Percentiles rank a stretch among this genome's conserved stretches.
These are phyloP conservation scores for Nixonia krombeini DNA, from an alignment of 1,140 invertebrate species.

Conservation along the genomic window DNA sequence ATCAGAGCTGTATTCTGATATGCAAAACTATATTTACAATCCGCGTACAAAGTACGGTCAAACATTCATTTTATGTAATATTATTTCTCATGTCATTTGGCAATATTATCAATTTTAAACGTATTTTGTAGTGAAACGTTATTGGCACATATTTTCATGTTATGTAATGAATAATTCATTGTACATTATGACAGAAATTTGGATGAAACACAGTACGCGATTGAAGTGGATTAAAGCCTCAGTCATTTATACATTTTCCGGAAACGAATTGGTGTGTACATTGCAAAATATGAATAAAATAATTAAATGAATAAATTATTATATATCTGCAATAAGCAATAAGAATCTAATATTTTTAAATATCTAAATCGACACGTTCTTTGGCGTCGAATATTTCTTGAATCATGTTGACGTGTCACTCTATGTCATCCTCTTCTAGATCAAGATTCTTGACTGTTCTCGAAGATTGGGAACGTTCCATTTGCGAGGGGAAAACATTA, in stretches of 20 bases:
- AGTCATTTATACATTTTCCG: too few species aligned
- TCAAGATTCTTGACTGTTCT: slow-evolving; percentile 2
- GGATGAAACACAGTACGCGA: neutral
- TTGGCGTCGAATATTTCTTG: neutral
- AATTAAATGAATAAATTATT: too few species aligned
- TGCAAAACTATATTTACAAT: too few species aligned
- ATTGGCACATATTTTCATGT: neutral
- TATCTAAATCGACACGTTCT: neutral
- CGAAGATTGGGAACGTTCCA: neutral
- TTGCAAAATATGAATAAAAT: too few species aligned
- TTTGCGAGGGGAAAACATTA: slow-evolving; percentile 16
- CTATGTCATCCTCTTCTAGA: slow-evolving; percentile 6
- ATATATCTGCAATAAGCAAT: too few species aligned
- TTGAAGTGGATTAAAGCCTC: neutral
- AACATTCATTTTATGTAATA: neutral
- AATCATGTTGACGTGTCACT: neutral
- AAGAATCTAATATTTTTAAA: neutral
- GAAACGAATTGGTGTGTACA: too few species aligned
- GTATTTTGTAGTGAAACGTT: neutral
- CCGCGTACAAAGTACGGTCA: too few species aligned
- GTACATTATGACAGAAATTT: neutral
- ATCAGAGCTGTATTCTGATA: too few species aligned
- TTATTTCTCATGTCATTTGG: neutral
- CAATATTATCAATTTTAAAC: neutral
- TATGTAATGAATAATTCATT: neutral